Base-by-base conservation (phyloP, 2,113 vertebrate species). In the Bubo blakistoni region DNA sequence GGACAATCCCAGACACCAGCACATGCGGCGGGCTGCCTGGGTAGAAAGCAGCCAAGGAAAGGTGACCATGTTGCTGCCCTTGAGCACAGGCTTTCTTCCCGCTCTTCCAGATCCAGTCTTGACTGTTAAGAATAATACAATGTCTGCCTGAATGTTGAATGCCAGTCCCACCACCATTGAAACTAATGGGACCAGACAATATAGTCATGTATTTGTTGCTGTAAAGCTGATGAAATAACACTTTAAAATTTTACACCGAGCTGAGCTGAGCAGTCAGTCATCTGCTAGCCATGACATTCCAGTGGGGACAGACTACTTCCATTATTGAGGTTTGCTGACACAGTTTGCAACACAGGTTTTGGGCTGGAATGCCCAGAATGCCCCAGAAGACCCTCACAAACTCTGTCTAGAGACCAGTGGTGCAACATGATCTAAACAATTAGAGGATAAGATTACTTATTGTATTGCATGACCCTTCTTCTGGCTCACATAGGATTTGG, bases 1-100 rank as follows among this genome's bases (percentile, higher is more conserved):
- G 40, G 32, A 57, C 25, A 36, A 13, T 12, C 1, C 5, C 29
- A 42, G 36, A 29, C n/a, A 63, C 36, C n/a, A 26, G 46, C 21
- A 40, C 46, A 7, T 19, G n/a, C 1, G 7, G 16, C 0, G 2
- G 22, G 16, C 16, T 63, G 29, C 36, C 47, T 2, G 2, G 13
- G 24, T 65, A 36, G 38, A 34, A 80, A 27, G 36, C 29, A 54
- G 47, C 12, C 26, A 32, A 26, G 32, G 38, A 36, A 55, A 5
- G 5, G 40, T 29, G 25, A 55, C 49, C 13, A 4, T 18, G 14
- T 32, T 66, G 24, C 14, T 80, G 25, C 51, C 62, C 32, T 46
- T 1, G 1, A 81, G 32, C 38, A 57, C 40, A 38, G 52, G 27
- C 26, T 44, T 74, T 32, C 34, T 34, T 34, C 14, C 27, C 6